A percentile compares a stretch with the other conserved stretches of the same genome.
Conservation (phyloP, 2,888 invertebrate genomes). For the Cyclophora albipunctata region DNA sequence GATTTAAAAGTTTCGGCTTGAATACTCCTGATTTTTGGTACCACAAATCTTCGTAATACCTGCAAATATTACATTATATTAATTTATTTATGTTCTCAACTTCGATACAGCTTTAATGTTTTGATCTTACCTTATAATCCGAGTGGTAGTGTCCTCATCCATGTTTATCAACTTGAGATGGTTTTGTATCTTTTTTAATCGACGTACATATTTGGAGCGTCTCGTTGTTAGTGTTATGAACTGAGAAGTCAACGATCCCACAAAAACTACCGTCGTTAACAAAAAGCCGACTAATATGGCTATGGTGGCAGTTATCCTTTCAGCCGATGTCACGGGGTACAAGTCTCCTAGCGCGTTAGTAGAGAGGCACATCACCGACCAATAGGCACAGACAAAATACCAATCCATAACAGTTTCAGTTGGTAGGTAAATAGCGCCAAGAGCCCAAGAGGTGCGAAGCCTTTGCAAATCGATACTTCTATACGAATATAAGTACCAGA, state of each 20-base stretch:
- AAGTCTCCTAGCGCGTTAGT: constrained; percentile 65
- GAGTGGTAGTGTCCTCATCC: constrained; percentile 49
- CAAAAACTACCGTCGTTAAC: constrained; percentile 65
- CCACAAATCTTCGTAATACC: constrained; percentile 72
- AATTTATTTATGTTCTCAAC: too few relatives aligned
- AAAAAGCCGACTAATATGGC: constrained; percentile 61
- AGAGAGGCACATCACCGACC: constrained; percentile 64
- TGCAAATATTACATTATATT: constrained; percentile 16
- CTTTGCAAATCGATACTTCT: constrained; percentile 46
- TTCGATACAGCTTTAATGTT: too few relatives aligned
- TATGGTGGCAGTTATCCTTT: constrained; percentile 51
- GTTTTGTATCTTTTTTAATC: constrained; percentile 58
- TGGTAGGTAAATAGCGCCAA: constrained; percentile 47
- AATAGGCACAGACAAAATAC: constrained; percentile 66
- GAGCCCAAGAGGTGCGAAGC: constrained; percentile 55
- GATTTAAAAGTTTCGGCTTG: constrained; percentile 51
- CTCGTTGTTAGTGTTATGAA: constrained; percentile 67
- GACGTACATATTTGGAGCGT: constrained; percentile 58
- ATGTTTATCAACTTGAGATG: constrained; percentile 60
- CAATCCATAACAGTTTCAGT: constrained; percentile 56
- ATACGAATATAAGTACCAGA: constrained; percentile 63
- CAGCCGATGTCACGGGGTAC: constrained; percentile 57
- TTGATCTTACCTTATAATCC: constrained; percentile 51
- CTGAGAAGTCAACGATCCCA: constrained; percentile 67
- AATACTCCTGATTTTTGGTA: constrained; percentile 69